Conservation (phyloP, 1,140 invertebrate species). For the Musca vetustissima region DNA sequence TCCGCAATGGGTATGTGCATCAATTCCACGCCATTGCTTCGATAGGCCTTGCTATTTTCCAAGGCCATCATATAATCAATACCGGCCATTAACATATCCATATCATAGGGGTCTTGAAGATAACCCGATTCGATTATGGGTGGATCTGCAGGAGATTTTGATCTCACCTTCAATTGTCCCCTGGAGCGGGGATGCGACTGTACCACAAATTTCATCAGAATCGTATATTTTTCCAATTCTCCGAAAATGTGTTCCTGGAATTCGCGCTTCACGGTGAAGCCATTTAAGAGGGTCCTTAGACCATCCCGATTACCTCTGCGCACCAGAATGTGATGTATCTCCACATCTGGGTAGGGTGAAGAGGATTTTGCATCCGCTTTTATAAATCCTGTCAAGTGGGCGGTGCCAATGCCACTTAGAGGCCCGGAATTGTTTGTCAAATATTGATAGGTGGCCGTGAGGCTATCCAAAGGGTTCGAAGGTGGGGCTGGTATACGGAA, state of each 20-base stretch:
- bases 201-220: slow-evolving; percentile 63
- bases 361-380: slow-evolving; percentile 33
- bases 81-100: slow-evolving; percentile 67
- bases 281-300: slow-evolving; percentile 26
- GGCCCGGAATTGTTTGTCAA: slow-evolving; percentile 53
- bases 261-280: slow-evolving; percentile 31
- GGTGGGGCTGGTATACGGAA: too few relatives aligned
- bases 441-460: slow-evolving; percentile 33
- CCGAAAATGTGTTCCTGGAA: slow-evolving; percentile 29
- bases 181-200: slow-evolving; percentile 71
- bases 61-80: slow-evolving; percentile 64
- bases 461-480: too few relatives aligned
- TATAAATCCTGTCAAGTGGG: slow-evolving; percentile 36
- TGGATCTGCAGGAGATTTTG: slow-evolving; percentile 68
- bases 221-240: slow-evolving; percentile 25
- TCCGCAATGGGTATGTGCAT: slow-evolving; percentile 63
- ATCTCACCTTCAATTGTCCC: slow-evolving; percentile 66
- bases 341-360: slow-evolving; percentile 50
- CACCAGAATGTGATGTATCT: slow-evolving; percentile 39
- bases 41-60: slow-evolving; percentile 63
- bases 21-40: slow-evolving; percentile 61
- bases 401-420: slow-evolving; percentile 58
- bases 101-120: slow-evolving; percentile 63
- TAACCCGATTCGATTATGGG: slow-evolving; percentile 75
- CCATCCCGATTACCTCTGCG: slow-evolving; percentile 29